phyloP scores from a whole-genome alignment of 2,888 invertebrate species.

The Spialia ferax region DNA sequence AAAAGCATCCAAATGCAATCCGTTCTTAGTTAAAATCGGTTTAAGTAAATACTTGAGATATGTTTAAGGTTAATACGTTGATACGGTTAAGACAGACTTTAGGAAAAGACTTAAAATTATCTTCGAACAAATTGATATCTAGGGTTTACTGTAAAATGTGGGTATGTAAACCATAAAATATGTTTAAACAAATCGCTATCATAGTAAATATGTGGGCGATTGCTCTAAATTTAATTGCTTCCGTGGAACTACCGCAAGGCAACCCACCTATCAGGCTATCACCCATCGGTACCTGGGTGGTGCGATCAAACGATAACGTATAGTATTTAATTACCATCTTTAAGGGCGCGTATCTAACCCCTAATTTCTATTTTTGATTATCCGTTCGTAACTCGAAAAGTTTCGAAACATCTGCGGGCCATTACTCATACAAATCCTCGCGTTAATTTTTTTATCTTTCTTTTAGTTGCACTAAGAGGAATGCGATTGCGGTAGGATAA shows the following conservation, averaged over 20 bases:
- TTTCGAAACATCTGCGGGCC: slow-evolving; percentile 69
- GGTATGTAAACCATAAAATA: no score
- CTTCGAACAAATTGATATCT: no score
- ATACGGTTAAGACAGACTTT: no score
- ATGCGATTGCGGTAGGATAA: slow-evolving; percentile 56
- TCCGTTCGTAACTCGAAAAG: slow-evolving; percentile 49
- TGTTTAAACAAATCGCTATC: no score
- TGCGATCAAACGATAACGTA: slow-evolving; percentile 70
- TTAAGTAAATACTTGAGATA: no score
- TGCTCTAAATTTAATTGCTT: slow-evolving; percentile 46
- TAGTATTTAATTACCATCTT: slow-evolving; percentile 76
- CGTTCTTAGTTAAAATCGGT: no score
- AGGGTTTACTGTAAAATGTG: no score
- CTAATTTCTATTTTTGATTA: slow-evolving; percentile 80
- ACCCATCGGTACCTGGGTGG: slow-evolving; percentile 73
- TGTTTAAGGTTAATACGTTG: no score
- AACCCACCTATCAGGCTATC: neutral
- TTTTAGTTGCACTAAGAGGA: slow-evolving; percentile 52
- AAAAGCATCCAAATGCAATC: no score
- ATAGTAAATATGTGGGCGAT: no score
- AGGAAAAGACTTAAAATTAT: no score
- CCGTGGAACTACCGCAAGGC: slow-evolving; percentile 46
- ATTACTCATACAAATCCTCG: slow-evolving; percentile 73
- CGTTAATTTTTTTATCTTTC: slow-evolving; percentile 59
- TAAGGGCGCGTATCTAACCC: slow-evolving; percentile 74